Evolutionary conservation across 1,140 invertebrate species (phyloP).

Genomic region (Littorina saxatilis): DNA sequence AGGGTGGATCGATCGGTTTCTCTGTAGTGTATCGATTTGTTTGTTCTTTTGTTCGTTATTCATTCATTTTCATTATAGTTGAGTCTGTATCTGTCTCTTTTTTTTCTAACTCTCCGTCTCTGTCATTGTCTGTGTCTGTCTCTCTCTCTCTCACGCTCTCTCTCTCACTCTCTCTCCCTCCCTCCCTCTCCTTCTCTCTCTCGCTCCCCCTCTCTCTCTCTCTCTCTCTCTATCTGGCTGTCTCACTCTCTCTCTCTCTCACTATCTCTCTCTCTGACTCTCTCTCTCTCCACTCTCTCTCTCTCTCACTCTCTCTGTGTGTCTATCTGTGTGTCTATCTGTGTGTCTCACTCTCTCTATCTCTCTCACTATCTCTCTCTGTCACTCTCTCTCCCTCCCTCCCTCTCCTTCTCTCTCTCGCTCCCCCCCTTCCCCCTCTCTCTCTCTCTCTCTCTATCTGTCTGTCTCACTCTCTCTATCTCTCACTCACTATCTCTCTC

Average conservation of each 20-base stretch:
- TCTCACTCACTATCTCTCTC: not conserved
- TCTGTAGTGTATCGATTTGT: too few relatives aligned
- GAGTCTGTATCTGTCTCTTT: not conserved
- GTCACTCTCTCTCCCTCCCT: slow-evolving; percentile 29
- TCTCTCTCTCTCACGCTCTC: slow-evolving; percentile 10
- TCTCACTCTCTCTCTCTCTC: not conserved
- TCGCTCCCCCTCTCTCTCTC: not conserved
- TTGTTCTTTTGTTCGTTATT: too few relatives aligned
- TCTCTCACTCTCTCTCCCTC: too few relatives aligned
- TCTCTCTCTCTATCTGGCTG: not conserved
- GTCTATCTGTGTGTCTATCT: not conserved
- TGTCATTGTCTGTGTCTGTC: slow-evolving; percentile 3
- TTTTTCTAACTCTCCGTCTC: slow-evolving; percentile 4
- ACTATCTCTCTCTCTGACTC: not conserved
- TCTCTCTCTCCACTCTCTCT: slow-evolving; percentile 2
- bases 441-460: not conserved
- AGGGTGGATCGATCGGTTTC: too few relatives aligned
- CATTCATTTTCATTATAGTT: too few relatives aligned
- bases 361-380: slow-evolving; percentile 32
- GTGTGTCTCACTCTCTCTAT: slow-evolving; percentile 12
- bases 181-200: slow-evolving; percentile 12
- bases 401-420: not conserved
- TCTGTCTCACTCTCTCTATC: not conserved
- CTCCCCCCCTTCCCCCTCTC: too few relatives aligned
- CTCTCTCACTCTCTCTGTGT: not conserved